Evolutionary conservation across 2,888 invertebrate species (phyloP), one percentile per base, ranked within the genome.

Genomic region (Scaptomyza reducta): DNA sequence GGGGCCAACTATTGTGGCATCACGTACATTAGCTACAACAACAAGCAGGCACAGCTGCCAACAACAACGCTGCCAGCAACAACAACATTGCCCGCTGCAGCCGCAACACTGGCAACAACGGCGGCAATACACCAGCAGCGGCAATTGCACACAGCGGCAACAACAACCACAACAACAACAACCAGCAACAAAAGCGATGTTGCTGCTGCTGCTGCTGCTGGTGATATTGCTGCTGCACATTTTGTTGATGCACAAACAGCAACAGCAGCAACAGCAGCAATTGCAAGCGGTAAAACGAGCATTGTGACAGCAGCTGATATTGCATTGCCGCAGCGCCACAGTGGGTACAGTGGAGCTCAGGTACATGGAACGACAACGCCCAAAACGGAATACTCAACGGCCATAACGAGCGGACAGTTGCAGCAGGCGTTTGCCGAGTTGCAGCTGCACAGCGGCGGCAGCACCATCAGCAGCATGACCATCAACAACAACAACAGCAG

Each of bases 1-100:
- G 99, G 99, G 89, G 99, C 99, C 61, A 98, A 97, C 92, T 96
- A 96, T 92, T 95, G 96, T 62, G 99, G 99, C 65, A 90, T 90
- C 45, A 90, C 90, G 33, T 90, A 88, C 64, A 90, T 90, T 33
- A 89, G 94, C 97, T 98, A 92, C 95, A 96, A 91, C 95, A 96
- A 93, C 94, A 96, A 84, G 96, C 97, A 92, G 94, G 88, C 91
- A 42, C 88, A 89, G 76, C 63, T 90, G 81, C 91, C 89, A 45
- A 79, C 89, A 47, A 74, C 90, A 54, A 75, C 75, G 68, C 57
- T 78, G 54, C 83, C 78, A 49, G 80, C 77, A 51, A 77, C 79
- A 54, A 80, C 87, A 38, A 77, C 79, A 13, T 50, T 83, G 55
- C 87, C 82, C 54, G 74, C 83, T 31, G 74, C 79, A 46, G 91